Evolutionary conservation across 2,113 vertebrate species (phyloP).

Genomic region (Puntigrus tetrazona): DNA sequence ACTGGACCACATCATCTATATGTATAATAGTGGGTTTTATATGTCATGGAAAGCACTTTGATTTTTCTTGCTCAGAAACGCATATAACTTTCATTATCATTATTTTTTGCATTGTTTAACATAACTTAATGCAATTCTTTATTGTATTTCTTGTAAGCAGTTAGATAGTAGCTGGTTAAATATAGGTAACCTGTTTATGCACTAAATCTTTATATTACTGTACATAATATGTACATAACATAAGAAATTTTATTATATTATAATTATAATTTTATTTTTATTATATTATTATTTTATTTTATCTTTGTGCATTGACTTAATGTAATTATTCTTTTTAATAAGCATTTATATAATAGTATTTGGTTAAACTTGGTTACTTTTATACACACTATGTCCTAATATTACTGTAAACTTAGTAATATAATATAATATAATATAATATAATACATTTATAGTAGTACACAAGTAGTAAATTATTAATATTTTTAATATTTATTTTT

Average conservation of each 20-base stretch:
- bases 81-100: not conserved
- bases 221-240: too few relatives aligned
- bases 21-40: not conserved
- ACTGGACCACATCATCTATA: slow-evolving; percentile 23
- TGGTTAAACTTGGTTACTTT: too few relatives aligned
- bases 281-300: not conserved
- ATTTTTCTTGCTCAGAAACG: not conserved
- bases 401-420: too few relatives aligned
- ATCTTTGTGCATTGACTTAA: not conserved
- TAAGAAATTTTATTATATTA: too few relatives aligned
- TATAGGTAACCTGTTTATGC: not conserved
- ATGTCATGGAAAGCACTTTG: not conserved
- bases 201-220: slow-evolving; percentile 1
- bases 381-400: too few relatives aligned
- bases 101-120: not conserved
- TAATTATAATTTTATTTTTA: too few relatives aligned
- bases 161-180: not conserved
- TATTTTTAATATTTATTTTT: not conserved
- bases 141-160: not conserved
- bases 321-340: not conserved
- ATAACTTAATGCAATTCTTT: not conserved
- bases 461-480: not conserved
- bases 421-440: not conserved
- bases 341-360: too few relatives aligned
- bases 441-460: not conserved